Conservation (phyloP, 1,140 invertebrate species). For the Orius insidiosus region DNA sequence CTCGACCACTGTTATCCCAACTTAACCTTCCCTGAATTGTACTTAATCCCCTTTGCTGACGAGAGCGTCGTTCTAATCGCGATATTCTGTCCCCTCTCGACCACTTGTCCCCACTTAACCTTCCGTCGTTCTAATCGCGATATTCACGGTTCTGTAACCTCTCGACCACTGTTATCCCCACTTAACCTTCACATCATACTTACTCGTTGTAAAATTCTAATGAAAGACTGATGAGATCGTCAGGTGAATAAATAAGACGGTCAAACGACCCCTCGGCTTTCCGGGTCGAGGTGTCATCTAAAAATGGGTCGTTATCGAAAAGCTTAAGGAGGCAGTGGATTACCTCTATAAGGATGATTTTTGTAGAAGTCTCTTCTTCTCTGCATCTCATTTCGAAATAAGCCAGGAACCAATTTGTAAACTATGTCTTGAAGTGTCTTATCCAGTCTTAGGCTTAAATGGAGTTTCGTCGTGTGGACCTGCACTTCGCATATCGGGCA, state of each 20-base stretch:
- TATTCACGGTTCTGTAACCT: too few species aligned
- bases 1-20: too few species aligned
- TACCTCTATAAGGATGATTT: slow-evolving; percentile 49
- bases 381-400: slow-evolving; percentile 81
- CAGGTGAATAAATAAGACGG: slow-evolving; percentile 68
- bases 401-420: slow-evolving; percentile 84
- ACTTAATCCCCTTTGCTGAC: too few species aligned
- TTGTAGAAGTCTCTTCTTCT: slow-evolving; percentile 69
- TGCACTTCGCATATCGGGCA: slow-evolving; percentile 39
- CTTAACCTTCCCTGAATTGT: too few species aligned
- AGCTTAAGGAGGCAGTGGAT: too few species aligned
- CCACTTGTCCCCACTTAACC: too few species aligned
- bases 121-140: too few species aligned
- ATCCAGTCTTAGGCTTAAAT: slow-evolving; percentile 42
- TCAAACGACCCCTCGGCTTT: slow-evolving; percentile 68
- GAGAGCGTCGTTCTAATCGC: too few species aligned
- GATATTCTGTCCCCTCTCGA: too few species aligned
- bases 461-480: slow-evolving; percentile 39
- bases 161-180: too few species aligned
- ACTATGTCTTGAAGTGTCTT: slow-evolving; percentile 89
- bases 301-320: too few species aligned
- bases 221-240: slow-evolving; percentile 78
- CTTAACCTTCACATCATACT: too few species aligned
- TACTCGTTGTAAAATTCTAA: slow-evolving; percentile 68
- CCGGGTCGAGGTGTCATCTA: slow-evolving; percentile 53